phyloP scores from a whole-genome alignment of 2,113 vertebrate species.

The Cebus imitator region DNA sequence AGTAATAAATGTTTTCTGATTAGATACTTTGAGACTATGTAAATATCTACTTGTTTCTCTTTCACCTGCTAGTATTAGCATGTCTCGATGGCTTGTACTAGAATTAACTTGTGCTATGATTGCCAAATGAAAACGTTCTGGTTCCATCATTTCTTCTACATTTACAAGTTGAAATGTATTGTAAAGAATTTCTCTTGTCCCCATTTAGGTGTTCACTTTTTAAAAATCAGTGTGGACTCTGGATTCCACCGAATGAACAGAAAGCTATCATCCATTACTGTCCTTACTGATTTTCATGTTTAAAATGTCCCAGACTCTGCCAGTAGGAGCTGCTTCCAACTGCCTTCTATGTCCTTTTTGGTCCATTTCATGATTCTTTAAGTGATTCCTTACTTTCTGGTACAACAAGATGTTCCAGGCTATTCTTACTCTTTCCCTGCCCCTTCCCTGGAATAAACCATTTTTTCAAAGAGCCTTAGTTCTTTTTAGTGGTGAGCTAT shows the following conservation, averaged over 20 bases:
- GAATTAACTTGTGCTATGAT: neutral
- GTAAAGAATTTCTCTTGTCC: neutral
- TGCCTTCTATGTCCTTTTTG: neutral
- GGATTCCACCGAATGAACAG: neutral
- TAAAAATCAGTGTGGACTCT: neutral
- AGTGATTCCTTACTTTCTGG: neutral
- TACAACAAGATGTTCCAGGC: neutral
- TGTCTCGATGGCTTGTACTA: neutral
- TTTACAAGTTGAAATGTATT: conserved; percentile 33
- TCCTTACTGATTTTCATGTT: neutral
- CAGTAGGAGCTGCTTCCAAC: neutral
- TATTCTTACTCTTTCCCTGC: neutral
- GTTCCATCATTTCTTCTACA: neutral
- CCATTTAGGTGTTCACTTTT: neutral
- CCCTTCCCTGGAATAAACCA: neutral
- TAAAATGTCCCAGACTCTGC: neutral
- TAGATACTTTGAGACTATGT: neutral
- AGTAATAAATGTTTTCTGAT: neutral
- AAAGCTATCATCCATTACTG: neutral
- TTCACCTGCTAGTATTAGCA: neutral
- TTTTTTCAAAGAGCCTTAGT: neutral
- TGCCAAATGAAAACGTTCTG: neutral
- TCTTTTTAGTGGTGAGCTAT: neutral
- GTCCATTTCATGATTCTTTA: neutral
- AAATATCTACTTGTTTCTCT: neutral